These are phyloP conservation scores for Limosa lapponica DNA, from an alignment of 2,797 vertebrate species.

Conservation along the genomic window DNA sequence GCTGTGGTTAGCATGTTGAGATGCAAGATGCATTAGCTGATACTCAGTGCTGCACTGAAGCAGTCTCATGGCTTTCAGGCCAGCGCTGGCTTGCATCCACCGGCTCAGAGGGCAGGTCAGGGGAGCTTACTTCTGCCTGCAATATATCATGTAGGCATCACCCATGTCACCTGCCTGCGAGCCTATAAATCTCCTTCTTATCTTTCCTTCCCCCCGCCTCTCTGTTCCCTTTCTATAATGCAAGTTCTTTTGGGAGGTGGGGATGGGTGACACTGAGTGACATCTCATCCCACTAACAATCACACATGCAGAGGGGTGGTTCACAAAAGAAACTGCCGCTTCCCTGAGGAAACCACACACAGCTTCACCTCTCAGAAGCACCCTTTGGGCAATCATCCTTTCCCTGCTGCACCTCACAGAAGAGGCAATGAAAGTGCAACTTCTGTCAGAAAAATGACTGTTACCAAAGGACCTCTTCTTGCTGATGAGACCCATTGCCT, in stretches of 20 bases:
- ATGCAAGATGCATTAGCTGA: not conserved
- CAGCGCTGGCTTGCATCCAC: not conserved
- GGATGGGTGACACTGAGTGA: not conserved
- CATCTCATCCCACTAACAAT: not conserved
- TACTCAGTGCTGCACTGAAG: not conserved
- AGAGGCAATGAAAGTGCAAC: not conserved
- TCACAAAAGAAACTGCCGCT: not conserved
- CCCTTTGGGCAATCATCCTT: not conserved
- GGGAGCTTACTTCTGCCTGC: not conserved
- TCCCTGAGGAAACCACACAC: not conserved
- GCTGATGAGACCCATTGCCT: not conserved
- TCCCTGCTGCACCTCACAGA: not conserved
- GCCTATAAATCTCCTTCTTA: not conserved
- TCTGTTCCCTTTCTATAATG: not conserved
- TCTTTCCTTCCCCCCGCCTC: not conserved
- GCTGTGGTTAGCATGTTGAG: not conserved
- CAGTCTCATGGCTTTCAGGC: not conserved
- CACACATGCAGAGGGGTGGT: not conserved
- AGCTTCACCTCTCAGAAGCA: not conserved
- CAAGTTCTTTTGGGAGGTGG: not conserved
- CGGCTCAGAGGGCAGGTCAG: not conserved
- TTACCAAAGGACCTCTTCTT: not conserved
- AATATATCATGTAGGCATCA: not conserved
- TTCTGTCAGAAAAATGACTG: not conserved
- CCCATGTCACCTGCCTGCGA: rapidly evolving